Percentiles rank a stretch among this genome's conserved stretches.
Conservation (phyloP, 1,140 invertebrate species). For the Papilio machaon region DNA sequence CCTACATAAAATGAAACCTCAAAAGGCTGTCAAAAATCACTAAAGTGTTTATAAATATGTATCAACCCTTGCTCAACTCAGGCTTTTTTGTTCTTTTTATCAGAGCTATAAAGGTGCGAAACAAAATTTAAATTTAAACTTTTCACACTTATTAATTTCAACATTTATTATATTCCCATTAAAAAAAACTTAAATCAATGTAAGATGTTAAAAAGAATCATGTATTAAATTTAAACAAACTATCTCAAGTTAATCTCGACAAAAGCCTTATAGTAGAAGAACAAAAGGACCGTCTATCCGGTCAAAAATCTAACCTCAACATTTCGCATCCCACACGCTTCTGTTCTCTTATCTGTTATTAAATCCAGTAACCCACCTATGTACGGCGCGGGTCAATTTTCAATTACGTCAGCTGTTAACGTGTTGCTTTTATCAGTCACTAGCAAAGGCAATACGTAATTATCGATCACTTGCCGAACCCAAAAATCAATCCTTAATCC, state of each 20-base stretch:
- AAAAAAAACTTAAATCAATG: too few relatives aligned
- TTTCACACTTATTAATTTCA: too few relatives aligned
- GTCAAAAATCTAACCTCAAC: slow-evolving; percentile 30
- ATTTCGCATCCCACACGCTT: slow-evolving; percentile 21
- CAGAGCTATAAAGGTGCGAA: too few relatives aligned
- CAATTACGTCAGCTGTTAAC: slow-evolving; percentile 58
- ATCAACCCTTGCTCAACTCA: too few relatives aligned
- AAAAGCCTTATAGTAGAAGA: slow-evolving; percentile 41
- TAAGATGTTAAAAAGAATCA: background rate
- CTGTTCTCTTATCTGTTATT: slow-evolving; percentile 65
- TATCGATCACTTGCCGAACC: background rate
- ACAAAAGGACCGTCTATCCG: slow-evolving; percentile 18
- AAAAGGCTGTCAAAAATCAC: background rate
- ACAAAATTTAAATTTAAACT: too few relatives aligned
- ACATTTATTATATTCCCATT: too few relatives aligned
- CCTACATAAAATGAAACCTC: background rate
- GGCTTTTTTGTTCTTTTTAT: too few relatives aligned
- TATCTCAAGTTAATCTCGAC: slow-evolving; percentile 5
- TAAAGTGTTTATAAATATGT: too few relatives aligned
- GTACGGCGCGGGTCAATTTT: slow-evolving; percentile 51
- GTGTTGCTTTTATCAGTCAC: slow-evolving; percentile 47
- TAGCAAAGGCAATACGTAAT: slow-evolving; percentile 41
- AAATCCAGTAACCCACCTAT: slow-evolving; percentile 49
- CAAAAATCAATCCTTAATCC: background rate
- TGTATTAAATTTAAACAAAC: background rate